These are phyloP conservation scores for Corythaixoides concolor DNA, from an alignment of 2,113 vertebrate genomes.

Conservation along the genomic window DNA sequence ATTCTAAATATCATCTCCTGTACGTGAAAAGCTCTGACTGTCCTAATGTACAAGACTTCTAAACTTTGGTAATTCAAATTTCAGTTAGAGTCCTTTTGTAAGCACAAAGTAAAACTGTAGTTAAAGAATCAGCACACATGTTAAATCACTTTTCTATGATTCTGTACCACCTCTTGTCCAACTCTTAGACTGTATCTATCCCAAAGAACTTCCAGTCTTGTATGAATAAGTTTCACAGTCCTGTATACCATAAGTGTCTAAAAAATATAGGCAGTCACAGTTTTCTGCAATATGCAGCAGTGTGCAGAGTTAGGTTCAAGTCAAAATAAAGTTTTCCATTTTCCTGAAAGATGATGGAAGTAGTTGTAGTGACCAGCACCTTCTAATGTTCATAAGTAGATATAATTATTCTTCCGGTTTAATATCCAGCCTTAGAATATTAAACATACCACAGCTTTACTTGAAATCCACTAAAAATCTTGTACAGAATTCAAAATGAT, in stretches of 20 bases:
- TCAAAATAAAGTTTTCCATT: not conserved
- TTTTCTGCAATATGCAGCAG: not conserved
- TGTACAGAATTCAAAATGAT: not conserved
- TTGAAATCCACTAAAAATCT: not conserved
- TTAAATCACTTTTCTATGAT: not conserved
- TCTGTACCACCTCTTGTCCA: not conserved
- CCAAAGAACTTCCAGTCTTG: not conserved
- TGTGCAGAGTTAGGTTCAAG: not conserved
- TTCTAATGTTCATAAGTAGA: not conserved
- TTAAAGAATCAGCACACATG: not conserved
- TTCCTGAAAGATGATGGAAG: not conserved
- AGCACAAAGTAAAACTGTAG: not conserved
- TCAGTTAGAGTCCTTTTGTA: not conserved
- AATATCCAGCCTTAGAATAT: not conserved
- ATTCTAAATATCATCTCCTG: not conserved
- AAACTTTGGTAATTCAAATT: not conserved
- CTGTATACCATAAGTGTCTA: not conserved
- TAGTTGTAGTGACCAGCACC: not conserved
- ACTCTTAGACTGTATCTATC: not conserved
- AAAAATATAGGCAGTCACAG: not conserved
- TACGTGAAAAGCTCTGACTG: not conserved
- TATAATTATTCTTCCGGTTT: not conserved
- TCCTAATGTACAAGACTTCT: not conserved
- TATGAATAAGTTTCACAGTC: not conserved
- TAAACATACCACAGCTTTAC: not conserved